phyloP scores from a whole-genome alignment of 1,140 invertebrate species.

The Macrocentrus cingulum region DNA sequence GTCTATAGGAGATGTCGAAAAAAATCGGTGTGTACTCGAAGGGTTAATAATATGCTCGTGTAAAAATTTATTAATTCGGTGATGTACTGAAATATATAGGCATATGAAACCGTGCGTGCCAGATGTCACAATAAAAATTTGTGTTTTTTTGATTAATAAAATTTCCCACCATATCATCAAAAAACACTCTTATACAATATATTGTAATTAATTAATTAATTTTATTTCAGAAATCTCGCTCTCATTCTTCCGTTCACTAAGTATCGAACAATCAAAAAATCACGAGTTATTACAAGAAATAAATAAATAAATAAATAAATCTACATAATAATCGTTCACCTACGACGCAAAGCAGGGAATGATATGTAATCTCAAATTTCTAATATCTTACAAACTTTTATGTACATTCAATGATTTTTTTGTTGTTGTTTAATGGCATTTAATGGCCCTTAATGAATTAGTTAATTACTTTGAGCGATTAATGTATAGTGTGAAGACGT shows the following conservation, averaged over 20 bases:
- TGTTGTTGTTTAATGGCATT: no score
- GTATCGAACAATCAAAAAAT: no score
- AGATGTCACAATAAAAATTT: no score
- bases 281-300: constrained; percentile 13
- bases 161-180: no score
- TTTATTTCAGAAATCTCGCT: no score
- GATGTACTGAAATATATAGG: not conserved
- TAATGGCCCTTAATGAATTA: not conserved
- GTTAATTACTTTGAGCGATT: constrained; percentile 8
- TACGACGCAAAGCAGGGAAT: constrained; percentile 26
- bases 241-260: no score
- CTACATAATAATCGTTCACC: constrained; percentile 24
- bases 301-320: constrained; percentile 11
- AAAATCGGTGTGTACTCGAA: no score
- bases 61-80: not conserved
- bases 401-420: constrained; percentile 2
- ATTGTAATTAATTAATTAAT: no score
- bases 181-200: no score
- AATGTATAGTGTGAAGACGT: not conserved
- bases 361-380: constrained; percentile 20
- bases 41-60: no score
- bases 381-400: constrained; percentile 12
- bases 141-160: no score
- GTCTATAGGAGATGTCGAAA: no score
- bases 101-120: not conserved